Evolutionary conservation across 2,113 vertebrate genomes (phyloP).

Genomic region (Litocranius walleri): DNA sequence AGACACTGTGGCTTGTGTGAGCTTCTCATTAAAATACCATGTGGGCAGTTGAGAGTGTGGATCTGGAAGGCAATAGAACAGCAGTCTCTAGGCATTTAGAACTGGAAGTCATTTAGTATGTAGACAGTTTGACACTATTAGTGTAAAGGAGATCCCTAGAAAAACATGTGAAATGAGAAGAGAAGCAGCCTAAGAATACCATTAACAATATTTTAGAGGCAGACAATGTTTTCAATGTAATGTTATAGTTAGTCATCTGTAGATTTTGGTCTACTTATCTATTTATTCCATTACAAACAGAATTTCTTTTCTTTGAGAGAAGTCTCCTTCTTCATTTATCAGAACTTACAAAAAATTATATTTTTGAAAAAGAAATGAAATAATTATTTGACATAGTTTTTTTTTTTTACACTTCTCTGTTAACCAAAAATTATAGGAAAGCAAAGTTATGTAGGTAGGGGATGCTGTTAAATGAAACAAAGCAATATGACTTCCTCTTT

Average conservation of each 20-base stretch:
- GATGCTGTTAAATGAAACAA: neutral
- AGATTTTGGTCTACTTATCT: neutral
- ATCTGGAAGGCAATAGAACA: neutral
- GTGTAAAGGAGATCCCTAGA: neutral
- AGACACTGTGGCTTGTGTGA: neutral
- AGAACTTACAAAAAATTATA: neutral
- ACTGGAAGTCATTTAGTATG: neutral
- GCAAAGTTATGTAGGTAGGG: neutral
- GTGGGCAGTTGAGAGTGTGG: neutral
- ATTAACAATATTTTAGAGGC: neutral
- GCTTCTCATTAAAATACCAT: neutral
- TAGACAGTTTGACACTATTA: neutral
- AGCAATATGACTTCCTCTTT: neutral
- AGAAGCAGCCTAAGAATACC: neutral
- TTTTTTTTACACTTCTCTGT: neutral
- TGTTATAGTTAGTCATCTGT: neutral
- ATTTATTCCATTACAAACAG: neutral
- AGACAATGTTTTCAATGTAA: neutral
- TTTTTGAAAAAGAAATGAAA: constrained; percentile 10
- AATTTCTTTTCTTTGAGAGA: neutral
- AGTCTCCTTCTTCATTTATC: neutral
- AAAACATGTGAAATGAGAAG: neutral
- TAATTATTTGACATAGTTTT: neutral
- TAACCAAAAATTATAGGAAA: neutral
- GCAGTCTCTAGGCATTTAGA: neutral